Conservation (phyloP, 2,888 invertebrate genomes). For the Leptinotarsa rubiginosa region DNA sequence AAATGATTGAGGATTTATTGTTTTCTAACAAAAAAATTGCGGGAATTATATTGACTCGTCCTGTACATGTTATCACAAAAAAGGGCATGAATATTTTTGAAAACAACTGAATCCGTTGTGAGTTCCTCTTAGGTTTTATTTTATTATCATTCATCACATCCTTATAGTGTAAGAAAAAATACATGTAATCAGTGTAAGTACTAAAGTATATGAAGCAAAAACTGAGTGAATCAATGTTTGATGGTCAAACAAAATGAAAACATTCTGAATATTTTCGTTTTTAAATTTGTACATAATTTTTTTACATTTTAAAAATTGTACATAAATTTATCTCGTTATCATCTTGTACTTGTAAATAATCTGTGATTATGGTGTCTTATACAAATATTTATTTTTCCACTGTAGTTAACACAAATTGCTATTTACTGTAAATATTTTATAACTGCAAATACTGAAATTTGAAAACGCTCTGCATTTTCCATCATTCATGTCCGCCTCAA, state of each 20-base stretch:
- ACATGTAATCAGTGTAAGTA: no score
- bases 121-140: not conserved
- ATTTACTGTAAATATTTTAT: no score
- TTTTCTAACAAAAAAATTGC: not conserved
- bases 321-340: conserved; percentile 6
- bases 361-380: conserved; percentile 52
- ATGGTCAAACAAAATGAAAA: not conserved
- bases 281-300: no score
- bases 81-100: not conserved
- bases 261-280: not conserved
- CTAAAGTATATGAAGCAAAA: no score
- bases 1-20: no score
- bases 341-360: conserved; percentile 47
- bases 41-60: not conserved
- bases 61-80: not conserved
- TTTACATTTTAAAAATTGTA: not conserved
- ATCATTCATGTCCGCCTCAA: not conserved
- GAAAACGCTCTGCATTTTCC: not conserved
- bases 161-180: not conserved
- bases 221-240: no score
- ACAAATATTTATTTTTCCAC: conserved; percentile 51
- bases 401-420: not conserved
- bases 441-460: conserved; percentile 6
- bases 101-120: not conserved
- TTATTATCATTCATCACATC: not conserved